phyloP scores from a whole-genome alignment of 1,140 invertebrate genomes.

The Zaprionus davidi region DNA sequence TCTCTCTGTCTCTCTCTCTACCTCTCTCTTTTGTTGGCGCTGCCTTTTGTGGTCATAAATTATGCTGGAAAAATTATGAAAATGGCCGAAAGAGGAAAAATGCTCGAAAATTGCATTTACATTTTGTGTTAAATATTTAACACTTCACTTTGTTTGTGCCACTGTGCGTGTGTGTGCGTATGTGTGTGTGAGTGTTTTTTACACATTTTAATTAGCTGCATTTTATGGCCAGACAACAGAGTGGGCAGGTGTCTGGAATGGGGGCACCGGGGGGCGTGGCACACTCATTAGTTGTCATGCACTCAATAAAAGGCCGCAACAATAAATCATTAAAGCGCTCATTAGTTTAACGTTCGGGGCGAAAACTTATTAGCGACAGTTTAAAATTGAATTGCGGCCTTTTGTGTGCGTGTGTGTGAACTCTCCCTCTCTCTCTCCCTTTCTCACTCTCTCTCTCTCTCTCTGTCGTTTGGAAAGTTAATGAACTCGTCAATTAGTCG shows the following conservation, averaged over 20 bases:
- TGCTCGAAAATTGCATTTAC: slow-evolving; percentile 50
- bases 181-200: slow-evolving; percentile 40
- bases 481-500: slow-evolving; percentile 80
- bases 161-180: slow-evolving; percentile 7
- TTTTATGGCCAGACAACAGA: slow-evolving; percentile 56
- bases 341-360: slow-evolving; percentile 71
- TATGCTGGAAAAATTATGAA: slow-evolving; percentile 64
- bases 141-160: slow-evolving; percentile 22
- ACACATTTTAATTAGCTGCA: slow-evolving; percentile 73
- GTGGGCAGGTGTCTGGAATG: slow-evolving; percentile 5
- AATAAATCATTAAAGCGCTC: slow-evolving; percentile 79
- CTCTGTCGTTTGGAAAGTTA: slow-evolving; percentile 60
- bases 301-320: slow-evolving; percentile 60
- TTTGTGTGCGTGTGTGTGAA: slow-evolving; percentile 15
- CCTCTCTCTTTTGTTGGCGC: neutral
- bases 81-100: slow-evolving; percentile 26
- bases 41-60: slow-evolving; percentile 70
- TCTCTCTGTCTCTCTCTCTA: neutral
- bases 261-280: slow-evolving; percentile 21
- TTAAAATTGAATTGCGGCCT: slow-evolving; percentile 73
- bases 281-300: slow-evolving; percentile 49
- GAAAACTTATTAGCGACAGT: slow-evolving; percentile 80
- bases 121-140: slow-evolving; percentile 66
- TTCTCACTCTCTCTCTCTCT: neutral
- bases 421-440: neutral